phyloP scores from a whole-genome alignment of 2,113 vertebrate genomes.

The cattle (Bos taurus) region DNA sequence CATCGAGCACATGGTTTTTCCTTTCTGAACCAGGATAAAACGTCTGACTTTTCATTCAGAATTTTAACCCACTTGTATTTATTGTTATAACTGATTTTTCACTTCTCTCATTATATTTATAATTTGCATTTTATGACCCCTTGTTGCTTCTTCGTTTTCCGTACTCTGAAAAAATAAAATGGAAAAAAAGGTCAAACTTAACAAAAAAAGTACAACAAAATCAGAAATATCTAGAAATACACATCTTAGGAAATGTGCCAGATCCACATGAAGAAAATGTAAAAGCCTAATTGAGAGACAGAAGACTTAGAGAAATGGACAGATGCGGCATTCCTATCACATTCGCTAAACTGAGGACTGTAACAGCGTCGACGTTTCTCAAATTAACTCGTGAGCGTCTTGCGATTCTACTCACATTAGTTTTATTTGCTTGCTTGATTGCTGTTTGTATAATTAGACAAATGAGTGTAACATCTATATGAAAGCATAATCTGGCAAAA shows the following conservation, averaged over 20 bases:
- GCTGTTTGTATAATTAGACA: background rate
- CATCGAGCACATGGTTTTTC: background rate
- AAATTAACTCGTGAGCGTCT: background rate
- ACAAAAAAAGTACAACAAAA: background rate
- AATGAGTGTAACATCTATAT: background rate
- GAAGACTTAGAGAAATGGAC: background rate
- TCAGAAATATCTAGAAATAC: background rate
- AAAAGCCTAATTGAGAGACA: background rate
- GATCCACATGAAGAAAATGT: background rate
- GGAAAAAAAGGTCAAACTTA: background rate
- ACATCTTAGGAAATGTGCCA: background rate
- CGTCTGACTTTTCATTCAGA: background rate
- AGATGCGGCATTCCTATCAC: fast-evolving
- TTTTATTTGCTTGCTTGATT: background rate
- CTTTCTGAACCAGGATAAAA: background rate
- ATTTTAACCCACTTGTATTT: background rate
- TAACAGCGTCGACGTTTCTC: background rate
- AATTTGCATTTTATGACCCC: background rate
- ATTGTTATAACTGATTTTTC: background rate
- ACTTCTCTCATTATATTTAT: background rate
- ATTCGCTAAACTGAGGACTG: background rate
- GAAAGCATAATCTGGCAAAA: background rate
- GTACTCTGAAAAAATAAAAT: background rate
- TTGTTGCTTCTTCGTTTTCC: background rate
- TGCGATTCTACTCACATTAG: background rate